Percentiles rank a stretch among this genome's conserved stretches.
Conservation (phyloP, 1,140 invertebrate genomes). For the Calliphora vicina region DNA sequence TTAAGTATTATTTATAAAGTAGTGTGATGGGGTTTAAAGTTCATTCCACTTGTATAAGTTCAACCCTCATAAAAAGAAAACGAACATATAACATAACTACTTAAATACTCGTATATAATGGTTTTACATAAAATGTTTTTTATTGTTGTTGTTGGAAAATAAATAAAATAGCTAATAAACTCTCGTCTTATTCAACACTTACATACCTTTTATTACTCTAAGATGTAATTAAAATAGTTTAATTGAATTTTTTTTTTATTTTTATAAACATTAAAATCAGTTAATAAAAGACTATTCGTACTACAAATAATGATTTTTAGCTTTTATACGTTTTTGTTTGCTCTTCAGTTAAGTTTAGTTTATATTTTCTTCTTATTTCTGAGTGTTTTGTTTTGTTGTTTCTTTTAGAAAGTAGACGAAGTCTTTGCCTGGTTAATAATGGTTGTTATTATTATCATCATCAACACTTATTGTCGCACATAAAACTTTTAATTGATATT, state of each 20-base stretch:
- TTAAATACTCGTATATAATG: neutral
- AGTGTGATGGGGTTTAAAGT: neutral
- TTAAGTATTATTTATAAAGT: too few relatives aligned
- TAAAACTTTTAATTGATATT: constrained; percentile 2
- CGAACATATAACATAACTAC: neutral
- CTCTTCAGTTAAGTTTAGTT: neutral
- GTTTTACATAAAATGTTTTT: neutral
- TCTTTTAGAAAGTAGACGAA: neutral
- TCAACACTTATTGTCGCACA: neutral
- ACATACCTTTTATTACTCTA: neutral
- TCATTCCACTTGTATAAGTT: neutral
- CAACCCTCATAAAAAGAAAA: neutral
- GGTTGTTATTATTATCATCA: neutral
- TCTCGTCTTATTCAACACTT: constrained; percentile 1
- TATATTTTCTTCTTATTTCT: neutral
- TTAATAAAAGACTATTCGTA: neutral
- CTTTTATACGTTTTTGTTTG: neutral
- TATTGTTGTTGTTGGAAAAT: neutral
- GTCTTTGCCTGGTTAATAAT: neutral
- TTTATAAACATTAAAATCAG: neutral
- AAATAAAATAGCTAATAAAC: neutral
- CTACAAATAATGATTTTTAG: neutral
- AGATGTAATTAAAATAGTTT: constrained; percentile 1
- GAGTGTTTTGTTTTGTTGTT: neutral
- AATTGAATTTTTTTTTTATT: neutral